Evolutionary conservation across 30 jellyfish, hydroid and myxozoan genomes (phyloP), one percentile per base, ranked within the genome.

Genomic region (Hydractinia symbiolongicarpus): DNA sequence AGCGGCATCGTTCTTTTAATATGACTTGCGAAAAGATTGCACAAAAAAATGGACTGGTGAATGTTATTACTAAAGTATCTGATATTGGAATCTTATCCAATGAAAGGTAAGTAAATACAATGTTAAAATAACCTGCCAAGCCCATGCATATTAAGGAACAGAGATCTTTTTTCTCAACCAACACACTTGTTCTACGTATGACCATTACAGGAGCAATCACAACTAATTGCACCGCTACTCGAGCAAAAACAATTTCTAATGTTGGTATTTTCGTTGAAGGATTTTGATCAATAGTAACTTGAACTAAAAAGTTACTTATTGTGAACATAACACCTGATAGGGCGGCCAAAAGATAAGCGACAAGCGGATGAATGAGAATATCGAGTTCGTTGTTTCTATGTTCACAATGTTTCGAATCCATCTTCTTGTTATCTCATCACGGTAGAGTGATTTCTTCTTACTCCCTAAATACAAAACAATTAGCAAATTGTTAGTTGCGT

Each of bases 41-140:
- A 83, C 93, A 81, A 71, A 88, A 88, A 7, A 88, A 86, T 5
- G 96, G 96, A 53, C 93, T 88, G 56, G 94, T 88, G 54, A 88
- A 88, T 58, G 91, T 83, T 4, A 88, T 67, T 13, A 88, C 90
- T 5, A 89, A 79, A 11, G 96, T 90, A 56, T 88, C 96, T 6
- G 89, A 89, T 9, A 88, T 78, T 15, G 96, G 96, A 14, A 88
- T 73, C 66, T 79, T 88, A 52, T 88, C 96, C 53, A 88, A 76
- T 9, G 93, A 89, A 51, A 83, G 56, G 66, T 83, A 88, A 16
- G 83, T 83, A 85, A 88, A 88, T 3, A 84, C 79, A 8, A 88
- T 83, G 70, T 90, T 88, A 40, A 83, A 56, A 72, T 71, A 88
- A 5, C 96, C 96, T 72, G 86, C 60, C 11, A 78, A 50, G 10